These are phyloP conservation scores for Cynocephalus volans DNA, from an alignment of 2,113 vertebrate genomes.

Conservation along the genomic window DNA sequence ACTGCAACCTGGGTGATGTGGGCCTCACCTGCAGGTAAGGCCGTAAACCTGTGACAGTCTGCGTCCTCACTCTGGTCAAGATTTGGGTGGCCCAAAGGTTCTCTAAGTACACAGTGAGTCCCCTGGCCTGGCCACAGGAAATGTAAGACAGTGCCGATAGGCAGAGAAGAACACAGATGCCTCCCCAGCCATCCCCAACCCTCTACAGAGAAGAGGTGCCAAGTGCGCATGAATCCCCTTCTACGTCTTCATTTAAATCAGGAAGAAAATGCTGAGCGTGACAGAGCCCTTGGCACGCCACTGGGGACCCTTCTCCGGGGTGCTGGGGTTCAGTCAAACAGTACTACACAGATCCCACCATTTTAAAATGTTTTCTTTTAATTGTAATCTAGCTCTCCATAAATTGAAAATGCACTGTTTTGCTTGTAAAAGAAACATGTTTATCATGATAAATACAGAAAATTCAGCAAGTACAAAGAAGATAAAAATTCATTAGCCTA, in stretches of 20 bases:
- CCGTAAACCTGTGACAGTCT: rapidly evolving
- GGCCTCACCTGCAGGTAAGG: background rate
- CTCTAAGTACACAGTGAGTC: too few relatives aligned
- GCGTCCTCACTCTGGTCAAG: background rate
- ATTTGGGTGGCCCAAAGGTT: background rate
- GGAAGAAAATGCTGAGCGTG: background rate
- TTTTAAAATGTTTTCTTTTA: background rate
- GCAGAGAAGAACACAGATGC: background rate
- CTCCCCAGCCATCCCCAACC: background rate
- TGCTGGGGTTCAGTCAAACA: rapidly evolving
- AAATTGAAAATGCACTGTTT: background rate
- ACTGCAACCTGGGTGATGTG: too few relatives aligned
- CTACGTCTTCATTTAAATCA: background rate
- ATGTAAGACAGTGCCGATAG: too few relatives aligned
- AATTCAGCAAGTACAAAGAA: constrained; percentile 11
- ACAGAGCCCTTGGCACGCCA: rapidly evolving
- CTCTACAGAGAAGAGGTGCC: background rate
- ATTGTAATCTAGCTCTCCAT: background rate
- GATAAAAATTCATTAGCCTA: background rate
- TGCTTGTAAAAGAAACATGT: constrained; percentile 6
- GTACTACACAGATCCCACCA: background rate
- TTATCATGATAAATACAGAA: background rate
- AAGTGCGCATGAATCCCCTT: background rate
- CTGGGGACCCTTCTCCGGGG: background rate
- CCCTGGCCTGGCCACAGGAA: background rate